phyloP scores from a whole-genome alignment of 2,113 vertebrate genomes.

The Eidolon helvum region DNA sequence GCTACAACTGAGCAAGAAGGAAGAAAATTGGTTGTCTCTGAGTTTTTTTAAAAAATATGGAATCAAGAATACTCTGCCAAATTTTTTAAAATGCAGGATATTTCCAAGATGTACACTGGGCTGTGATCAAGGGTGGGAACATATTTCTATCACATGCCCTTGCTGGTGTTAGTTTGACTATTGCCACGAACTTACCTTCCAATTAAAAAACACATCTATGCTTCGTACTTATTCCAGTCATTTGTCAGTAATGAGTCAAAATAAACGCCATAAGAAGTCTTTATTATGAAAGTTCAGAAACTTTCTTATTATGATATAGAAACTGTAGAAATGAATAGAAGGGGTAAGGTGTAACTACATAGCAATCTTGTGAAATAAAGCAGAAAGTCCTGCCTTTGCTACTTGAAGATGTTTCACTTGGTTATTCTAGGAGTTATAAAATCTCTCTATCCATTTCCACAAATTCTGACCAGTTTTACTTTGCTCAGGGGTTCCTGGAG shows the following conservation, averaged over 20 bases:
- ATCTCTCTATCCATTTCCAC: neutral
- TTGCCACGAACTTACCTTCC: neutral
- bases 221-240: neutral
- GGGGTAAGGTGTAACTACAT: rapidly evolving
- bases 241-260: neutral
- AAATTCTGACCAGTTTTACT: neutral
- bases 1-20: neutral
- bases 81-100: neutral
- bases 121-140: neutral
- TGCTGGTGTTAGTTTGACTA: neutral
- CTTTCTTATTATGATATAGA: neutral
- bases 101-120: neutral
- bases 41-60: neutral
- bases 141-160: neutral
- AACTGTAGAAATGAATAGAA: neutral
- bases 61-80: neutral
- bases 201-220: neutral
- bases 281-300: neutral
- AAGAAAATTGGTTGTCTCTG: slow-evolving; percentile 11
- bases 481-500: neutral
- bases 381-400: neutral
- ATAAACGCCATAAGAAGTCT: neutral
- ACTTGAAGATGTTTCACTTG: neutral
- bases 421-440: neutral
- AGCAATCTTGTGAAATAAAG: too few relatives aligned